Percentiles rank a stretch among this genome's conserved stretches.
Conservation (phyloP, 2,888 invertebrate species). For the Lydus trimaculatus region DNA sequence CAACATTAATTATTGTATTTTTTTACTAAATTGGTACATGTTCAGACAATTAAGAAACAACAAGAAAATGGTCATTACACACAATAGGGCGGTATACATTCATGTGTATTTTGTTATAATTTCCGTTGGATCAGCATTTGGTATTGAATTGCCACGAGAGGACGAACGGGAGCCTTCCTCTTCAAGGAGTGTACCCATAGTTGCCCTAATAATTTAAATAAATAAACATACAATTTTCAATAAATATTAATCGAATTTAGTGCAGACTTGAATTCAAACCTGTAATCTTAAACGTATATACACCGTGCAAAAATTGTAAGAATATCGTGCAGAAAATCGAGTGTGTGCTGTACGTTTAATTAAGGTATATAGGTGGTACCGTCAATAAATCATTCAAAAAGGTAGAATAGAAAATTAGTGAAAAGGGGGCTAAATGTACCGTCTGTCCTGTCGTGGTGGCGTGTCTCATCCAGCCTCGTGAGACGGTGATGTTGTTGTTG, state of each 20-base stretch:
- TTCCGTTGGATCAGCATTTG: conserved; percentile 17
- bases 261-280: neutral
- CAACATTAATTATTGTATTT: conserved; percentile 4
- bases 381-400: no score
- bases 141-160: conserved; percentile 44
- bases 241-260: neutral
- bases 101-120: neutral
- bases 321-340: neutral
- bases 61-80: neutral
- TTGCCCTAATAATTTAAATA: conserved; percentile 37
- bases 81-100: neutral
- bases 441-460: conserved; percentile 47
- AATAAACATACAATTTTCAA: neutral
- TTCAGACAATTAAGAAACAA: neutral
- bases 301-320: neutral
- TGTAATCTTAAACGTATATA: neutral
- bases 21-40: neutral
- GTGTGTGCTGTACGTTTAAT: neutral
- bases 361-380: no score
- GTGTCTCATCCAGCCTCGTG: conserved; percentile 45
- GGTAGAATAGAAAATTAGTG: neutral
- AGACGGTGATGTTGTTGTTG: conserved; percentile 36
- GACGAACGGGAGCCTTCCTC: conserved; percentile 43
- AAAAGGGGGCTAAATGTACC: conserved; percentile 34
- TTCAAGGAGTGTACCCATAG: conserved; percentile 51